Evolutionary conservation across 37 sponge, comb jelly and placozoan genomes (phyloP).

Genomic region (Agelas oroides): DNA sequence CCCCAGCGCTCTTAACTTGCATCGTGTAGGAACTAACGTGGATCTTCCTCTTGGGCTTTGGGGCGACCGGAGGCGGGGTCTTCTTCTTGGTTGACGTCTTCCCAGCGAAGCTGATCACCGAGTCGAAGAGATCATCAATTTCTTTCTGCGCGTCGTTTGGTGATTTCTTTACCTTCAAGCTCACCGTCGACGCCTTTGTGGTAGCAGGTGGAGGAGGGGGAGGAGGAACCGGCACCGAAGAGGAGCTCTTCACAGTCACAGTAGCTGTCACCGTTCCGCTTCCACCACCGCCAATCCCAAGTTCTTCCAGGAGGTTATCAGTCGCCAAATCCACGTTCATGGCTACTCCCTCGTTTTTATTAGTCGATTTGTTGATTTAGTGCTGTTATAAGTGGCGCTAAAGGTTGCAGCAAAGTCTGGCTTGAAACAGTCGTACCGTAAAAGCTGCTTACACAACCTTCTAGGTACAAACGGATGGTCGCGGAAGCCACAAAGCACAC

Average conservation of each 20-base stretch:
- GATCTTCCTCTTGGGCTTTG: slow-evolving; percentile 75
- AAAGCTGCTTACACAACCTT: no score
- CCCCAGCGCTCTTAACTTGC: slow-evolving; percentile 49
- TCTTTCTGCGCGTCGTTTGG: slow-evolving; percentile 50
- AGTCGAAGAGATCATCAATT: slow-evolving; percentile 68
- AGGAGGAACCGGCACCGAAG: slow-evolving; percentile 40
- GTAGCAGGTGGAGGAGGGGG: slow-evolving; percentile 57
- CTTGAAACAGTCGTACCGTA: no score
- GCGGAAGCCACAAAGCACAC: no score
- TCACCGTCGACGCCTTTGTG: not conserved
- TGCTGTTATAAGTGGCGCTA: no score
- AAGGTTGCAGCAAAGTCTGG: no score
- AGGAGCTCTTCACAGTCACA: not conserved
- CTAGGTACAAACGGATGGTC: no score
- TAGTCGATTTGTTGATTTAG: no score
- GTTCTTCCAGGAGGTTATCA: slow-evolving; percentile 74
- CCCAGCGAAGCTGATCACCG: slow-evolving; percentile 73
- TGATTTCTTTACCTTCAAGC: slow-evolving; percentile 1
- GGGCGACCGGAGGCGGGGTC: slow-evolving; percentile 58
- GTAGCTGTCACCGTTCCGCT: slow-evolving; percentile 32
- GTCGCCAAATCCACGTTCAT: slow-evolving; percentile 57
- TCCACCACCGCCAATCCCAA: slow-evolving; percentile 44
- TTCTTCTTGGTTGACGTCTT: slow-evolving; percentile 49
- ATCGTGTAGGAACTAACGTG: slow-evolving; percentile 81
- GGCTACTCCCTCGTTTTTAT: no score